These are phyloP conservation scores for Oryzias celebensis DNA, from an alignment of 2,113 vertebrate species.

Conservation along the genomic window DNA sequence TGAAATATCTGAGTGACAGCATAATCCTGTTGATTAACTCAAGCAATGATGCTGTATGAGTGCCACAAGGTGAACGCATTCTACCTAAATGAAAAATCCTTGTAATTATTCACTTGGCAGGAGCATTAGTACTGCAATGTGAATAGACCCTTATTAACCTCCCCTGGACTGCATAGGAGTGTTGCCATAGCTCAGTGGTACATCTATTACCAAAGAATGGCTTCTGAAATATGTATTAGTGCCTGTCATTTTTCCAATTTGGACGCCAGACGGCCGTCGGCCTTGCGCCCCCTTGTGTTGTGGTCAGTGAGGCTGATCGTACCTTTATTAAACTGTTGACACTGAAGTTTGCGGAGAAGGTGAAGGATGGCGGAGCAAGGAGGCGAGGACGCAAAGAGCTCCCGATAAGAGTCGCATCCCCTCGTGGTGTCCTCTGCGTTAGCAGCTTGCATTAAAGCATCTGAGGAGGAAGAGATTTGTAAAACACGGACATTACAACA, in stretches of 20 bases:
- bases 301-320: conserved; percentile 37
- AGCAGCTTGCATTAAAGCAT: conserved; percentile 34
- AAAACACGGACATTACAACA: conserved; percentile 71
- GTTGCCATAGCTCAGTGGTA: conserved; percentile 3
- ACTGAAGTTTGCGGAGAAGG: conserved; percentile 10
- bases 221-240: conserved; percentile 18
- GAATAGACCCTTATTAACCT: conserved; percentile 42
- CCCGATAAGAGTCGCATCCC: conserved; percentile 35
- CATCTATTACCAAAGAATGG: conserved; percentile 13
- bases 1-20: not conserved
- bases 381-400: conserved; percentile 16
- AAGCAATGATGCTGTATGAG: not conserved
- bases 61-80: conserved; percentile 4
- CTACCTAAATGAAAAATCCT: conserved; percentile 19
- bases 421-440: conserved; percentile 19
- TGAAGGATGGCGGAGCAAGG: conserved; percentile 10
- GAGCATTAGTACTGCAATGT: conserved; percentile 25
- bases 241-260: conserved; percentile 8
- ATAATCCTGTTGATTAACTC: not conserved
- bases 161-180: conserved; percentile 14
- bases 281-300: not conserved
- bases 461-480: conserved; percentile 60
- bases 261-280: conserved; percentile 11
- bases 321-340: conserved; percentile 36
- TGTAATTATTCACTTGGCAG: conserved; percentile 32